Percentiles rank a stretch among this genome's conserved stretches.
These are phyloP conservation scores for Eremophila alpestris DNA, from an alignment of 2,797 vertebrate species.

Conservation along the genomic window DNA sequence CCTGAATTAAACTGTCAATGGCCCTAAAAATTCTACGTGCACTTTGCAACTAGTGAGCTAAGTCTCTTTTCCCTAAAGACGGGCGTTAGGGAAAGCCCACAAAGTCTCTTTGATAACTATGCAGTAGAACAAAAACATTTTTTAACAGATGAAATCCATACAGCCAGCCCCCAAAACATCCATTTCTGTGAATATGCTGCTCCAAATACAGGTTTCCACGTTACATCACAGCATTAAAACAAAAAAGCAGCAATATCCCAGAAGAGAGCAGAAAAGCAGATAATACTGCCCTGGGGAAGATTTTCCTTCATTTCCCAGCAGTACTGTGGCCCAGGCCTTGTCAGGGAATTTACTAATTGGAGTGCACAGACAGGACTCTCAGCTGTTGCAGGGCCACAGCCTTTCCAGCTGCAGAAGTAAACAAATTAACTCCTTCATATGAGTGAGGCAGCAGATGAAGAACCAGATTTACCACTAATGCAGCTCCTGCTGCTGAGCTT, in stretches of 20 bases:
- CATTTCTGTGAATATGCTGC: background rate
- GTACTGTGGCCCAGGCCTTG: background rate
- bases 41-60: constrained; percentile 58
- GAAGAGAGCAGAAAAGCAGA: background rate
- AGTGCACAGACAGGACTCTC: background rate
- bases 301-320: background rate
- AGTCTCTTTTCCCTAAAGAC: constrained; percentile 54
- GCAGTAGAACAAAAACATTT: constrained; percentile 32
- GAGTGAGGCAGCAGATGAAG: background rate
- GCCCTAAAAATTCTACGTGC: constrained; percentile 42
- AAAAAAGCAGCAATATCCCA: background rate
- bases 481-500: background rate
- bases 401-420: background rate
- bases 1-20: constrained; percentile 72
- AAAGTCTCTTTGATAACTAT: background rate
- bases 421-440: background rate
- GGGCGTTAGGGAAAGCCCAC: constrained; percentile 14
- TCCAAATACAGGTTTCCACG: background rate
- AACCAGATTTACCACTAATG: background rate
- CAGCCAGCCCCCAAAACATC: background rate
- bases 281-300: background rate
- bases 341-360: background rate
- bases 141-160: constrained; percentile 4
- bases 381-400: background rate
- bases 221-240: background rate